phyloP scores from a whole-genome alignment of 2,113 vertebrate genomes.

The Pomatostomus ruficeps region DNA sequence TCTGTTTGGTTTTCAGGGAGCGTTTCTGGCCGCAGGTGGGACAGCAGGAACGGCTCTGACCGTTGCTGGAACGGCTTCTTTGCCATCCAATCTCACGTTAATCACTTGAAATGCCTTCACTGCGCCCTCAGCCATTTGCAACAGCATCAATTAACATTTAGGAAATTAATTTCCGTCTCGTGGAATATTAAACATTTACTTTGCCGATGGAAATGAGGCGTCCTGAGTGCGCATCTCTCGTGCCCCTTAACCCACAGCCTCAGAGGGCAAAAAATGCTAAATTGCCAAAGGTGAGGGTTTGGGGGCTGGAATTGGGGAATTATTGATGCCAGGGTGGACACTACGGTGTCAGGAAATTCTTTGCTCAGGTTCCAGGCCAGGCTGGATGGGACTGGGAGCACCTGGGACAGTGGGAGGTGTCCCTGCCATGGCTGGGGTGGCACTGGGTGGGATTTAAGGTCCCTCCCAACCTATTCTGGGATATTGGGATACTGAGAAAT shows the following conservation, averaged over 20 bases:
- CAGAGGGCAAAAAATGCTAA: background rate
- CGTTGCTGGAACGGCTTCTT: background rate
- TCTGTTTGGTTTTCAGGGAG: background rate
- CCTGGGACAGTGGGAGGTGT: background rate
- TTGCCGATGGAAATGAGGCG: conserved; percentile 37
- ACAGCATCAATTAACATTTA: conserved; percentile 60
- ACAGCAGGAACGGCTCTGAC: background rate
- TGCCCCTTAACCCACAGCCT: background rate
- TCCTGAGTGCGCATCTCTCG: background rate
- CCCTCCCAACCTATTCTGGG: background rate
- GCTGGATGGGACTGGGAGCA: background rate
- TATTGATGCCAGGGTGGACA: background rate
- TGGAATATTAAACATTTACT: conserved; percentile 45
- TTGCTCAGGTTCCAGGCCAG: background rate
- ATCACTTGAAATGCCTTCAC: conserved; percentile 5
- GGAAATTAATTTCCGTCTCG: conserved; percentile 23
- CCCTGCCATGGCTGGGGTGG: background rate
- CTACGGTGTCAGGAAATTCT: background rate
- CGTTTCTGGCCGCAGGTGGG: background rate
- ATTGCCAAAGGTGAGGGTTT: background rate
- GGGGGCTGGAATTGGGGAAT: background rate
- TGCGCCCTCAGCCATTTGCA: conserved; percentile 31
- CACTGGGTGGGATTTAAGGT: background rate
- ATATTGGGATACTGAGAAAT: background rate
- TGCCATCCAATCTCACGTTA: background rate